phyloP scores from a whole-genome alignment of 2,888 invertebrate genomes.

The Thelaira solivaga region DNA sequence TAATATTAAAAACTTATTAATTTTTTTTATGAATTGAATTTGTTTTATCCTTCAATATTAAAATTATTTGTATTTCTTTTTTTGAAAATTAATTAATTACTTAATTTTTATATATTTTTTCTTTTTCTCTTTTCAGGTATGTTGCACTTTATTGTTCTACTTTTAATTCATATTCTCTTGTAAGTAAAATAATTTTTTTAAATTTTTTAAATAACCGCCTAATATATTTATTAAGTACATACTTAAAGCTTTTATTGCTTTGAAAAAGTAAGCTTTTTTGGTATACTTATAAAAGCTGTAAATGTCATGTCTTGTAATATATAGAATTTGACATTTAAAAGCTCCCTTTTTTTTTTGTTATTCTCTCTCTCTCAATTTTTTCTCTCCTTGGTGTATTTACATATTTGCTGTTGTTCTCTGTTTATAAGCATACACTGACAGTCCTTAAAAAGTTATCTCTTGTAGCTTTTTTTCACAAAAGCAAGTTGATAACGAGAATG shows the following conservation, averaged over 20 bases:
- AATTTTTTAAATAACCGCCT: too few species aligned
- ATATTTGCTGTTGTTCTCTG: not conserved
- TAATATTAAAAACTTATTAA: too few species aligned
- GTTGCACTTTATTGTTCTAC: slow-evolving; percentile 21
- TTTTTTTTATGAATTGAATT: too few species aligned
- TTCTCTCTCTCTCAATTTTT: too few species aligned
- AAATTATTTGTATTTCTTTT: too few species aligned
- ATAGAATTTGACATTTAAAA: slow-evolving; percentile 55
- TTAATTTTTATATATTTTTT: not conserved
- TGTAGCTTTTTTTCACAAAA: slow-evolving; percentile 24
- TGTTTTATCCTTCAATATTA: too few species aligned
- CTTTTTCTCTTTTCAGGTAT: slow-evolving; percentile 52
- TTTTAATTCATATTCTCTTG: not conserved
- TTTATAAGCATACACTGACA: not conserved
- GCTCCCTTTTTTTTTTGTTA: slow-evolving; percentile 35
- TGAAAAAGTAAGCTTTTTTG: too few species aligned
- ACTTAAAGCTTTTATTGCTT: too few species aligned
- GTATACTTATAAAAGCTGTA: slow-evolving; percentile 26
- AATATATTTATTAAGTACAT: too few species aligned
- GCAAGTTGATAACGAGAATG: slow-evolving; percentile 14
- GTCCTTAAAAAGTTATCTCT: not conserved
- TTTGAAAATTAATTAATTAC: too few species aligned
- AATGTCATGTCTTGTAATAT: not conserved
- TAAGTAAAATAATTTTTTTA: slow-evolving; percentile 29
- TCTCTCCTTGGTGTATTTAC: too few species aligned